Evolutionary conservation across 2,113 vertebrate genomes (phyloP), one percentile per base, ranked within the genome.

Genomic region (Gymnarchus niloticus): DNA sequence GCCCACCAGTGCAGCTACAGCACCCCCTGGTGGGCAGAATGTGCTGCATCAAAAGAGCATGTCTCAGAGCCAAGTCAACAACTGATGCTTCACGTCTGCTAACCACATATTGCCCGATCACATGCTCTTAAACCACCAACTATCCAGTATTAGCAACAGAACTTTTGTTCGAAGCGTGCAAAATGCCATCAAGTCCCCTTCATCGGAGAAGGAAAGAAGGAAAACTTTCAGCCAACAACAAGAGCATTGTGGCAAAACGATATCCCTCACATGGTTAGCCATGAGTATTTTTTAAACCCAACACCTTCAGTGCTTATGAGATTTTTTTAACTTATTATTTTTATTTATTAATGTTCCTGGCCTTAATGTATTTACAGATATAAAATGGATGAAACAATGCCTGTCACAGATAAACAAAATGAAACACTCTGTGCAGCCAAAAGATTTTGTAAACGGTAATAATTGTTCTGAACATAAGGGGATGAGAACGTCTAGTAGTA

Each of bases 301-400:
- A 95, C 94, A 95, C 94, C 94, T 94, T 91, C 95, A 94, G 95
- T 94, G 95, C 95, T 96, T 92, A 94, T 87, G 91, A 95, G 90
- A 94, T 96, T 96, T 94, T 91, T 91, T 92, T 92, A 90, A 89
- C 92, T 92, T 95, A 92, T 83, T 69, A 49, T 88, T 94, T 93
- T 93, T 91, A 83, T 93, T 94, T 92, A 89, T 92, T 92, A 89
- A 91, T 89, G 89, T 95, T 93, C 92, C 96, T 94, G 94, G 97
- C 98, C 97, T 98, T 98, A 98, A 97, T 91, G 95, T 94, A 95
- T 93, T 94, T 90, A 89, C 90, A 87, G 89, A 87, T 89, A 90
- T 90, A 88, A 89, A 85, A 87, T 85, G 80, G 87, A 83, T 85
- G 89, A 90, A 41, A 87, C 89, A 83, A 88, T 33, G 91, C 89